phyloP scores from a whole-genome alignment of 1,140 invertebrate genomes.

The Magallana ariakensis region DNA sequence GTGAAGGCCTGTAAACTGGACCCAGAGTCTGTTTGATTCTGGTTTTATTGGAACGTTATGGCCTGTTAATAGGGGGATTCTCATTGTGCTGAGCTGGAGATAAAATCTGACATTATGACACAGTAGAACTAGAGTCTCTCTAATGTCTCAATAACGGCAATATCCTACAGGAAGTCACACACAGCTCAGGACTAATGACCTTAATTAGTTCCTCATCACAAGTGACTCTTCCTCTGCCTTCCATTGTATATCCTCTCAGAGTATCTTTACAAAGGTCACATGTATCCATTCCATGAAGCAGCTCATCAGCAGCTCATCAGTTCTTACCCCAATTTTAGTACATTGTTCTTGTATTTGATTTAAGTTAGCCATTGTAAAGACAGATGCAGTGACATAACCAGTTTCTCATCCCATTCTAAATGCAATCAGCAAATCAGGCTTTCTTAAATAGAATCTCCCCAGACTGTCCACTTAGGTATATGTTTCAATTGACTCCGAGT shows the following conservation, averaged over 20 bases:
- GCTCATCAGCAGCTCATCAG: too few species aligned
- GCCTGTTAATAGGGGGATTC: slow-evolving; percentile 11
- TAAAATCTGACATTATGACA: slow-evolving; percentile 30
- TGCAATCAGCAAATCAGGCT: too few species aligned
- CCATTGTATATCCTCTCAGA: not conserved
- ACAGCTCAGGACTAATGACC: not conserved
- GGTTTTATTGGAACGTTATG: slow-evolving; percentile 32
- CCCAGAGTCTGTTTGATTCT: slow-evolving; percentile 22
- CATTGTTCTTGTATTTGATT: too few species aligned
- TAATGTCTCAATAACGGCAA: slow-evolving; percentile 15
- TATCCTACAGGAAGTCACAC: slow-evolving; percentile 16
- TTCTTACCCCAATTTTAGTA: too few species aligned
- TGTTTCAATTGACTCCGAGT: too few species aligned
- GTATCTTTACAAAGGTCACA: too few species aligned
- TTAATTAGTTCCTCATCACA: slow-evolving; percentile 21
- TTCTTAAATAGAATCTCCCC: too few species aligned
- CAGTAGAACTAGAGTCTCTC: not conserved
- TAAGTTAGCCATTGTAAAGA: too few species aligned
- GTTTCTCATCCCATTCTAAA: too few species aligned
- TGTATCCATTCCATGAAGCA: too few species aligned
- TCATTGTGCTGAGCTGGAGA: not conserved
- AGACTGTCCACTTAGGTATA: too few species aligned
- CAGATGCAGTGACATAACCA: too few species aligned
- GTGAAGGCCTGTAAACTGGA: not conserved
- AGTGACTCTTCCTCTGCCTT: not conserved